These are phyloP conservation scores for Brassicogethes aeneus DNA, from an alignment of 2,888 invertebrate genomes.

Conservation along the genomic window DNA sequence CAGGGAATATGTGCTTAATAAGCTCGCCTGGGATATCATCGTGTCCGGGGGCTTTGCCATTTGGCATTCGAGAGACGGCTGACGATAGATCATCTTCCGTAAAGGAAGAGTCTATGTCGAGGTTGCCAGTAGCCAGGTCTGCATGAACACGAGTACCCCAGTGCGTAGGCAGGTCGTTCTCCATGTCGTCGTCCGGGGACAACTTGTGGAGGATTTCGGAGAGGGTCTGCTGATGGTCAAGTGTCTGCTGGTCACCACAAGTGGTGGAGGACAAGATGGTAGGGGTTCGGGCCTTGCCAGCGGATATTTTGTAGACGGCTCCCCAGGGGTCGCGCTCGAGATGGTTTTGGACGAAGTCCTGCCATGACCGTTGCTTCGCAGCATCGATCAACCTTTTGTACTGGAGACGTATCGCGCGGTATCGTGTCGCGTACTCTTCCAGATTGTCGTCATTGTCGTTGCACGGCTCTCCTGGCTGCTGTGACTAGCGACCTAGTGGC, in stretches of 20 bases:
- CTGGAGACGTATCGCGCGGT: no score
- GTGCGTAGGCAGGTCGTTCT: no score
- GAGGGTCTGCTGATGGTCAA: neutral
- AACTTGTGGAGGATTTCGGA: neutral
- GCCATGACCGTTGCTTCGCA: no score
- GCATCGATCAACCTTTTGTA: no score
- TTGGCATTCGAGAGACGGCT: no score
- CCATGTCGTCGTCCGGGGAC: neutral
- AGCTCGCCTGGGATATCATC: no score
- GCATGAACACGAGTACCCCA: neutral
- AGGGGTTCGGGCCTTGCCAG: no score
- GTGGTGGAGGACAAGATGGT: neutral
- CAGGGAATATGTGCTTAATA: neutral
- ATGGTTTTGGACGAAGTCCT: no score
- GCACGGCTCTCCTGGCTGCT: neutral
- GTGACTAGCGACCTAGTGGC: neutral
- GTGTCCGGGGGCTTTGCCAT: no score
- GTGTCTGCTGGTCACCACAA: neutral
- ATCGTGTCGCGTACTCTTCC: no score
- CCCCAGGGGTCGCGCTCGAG: neutral
- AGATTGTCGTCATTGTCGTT: neutral
- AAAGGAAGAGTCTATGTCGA: neutral
- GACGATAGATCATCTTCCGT: no score
- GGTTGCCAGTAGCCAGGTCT: neutral
- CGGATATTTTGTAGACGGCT: neutral